Evolutionary conservation across 1,140 invertebrate species (phyloP).

Genomic region (Leptoteleia sp.): DNA sequence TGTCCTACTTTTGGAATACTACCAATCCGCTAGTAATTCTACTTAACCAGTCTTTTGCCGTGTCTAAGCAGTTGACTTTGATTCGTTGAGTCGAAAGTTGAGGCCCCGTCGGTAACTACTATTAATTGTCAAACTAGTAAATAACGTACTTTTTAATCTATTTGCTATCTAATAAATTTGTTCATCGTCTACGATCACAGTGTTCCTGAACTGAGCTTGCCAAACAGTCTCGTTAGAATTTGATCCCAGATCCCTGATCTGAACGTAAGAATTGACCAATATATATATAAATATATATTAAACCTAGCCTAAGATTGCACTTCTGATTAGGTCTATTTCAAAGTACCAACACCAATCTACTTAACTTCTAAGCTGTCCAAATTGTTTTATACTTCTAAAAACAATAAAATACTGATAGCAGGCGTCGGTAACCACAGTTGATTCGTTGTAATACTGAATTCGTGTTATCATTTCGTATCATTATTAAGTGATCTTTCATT

Average conservation of each 20-base stretch:
- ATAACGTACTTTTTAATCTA: constrained; percentile 60
- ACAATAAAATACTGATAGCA: constrained; percentile 21
- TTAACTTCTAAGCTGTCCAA: constrained; percentile 26
- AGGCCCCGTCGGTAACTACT: constrained; percentile 76
- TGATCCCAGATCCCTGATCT: constrained; percentile 67
- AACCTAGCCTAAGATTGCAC: constrained; percentile 75
- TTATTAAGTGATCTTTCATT: background rate
- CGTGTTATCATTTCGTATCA: background rate
- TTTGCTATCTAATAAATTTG: constrained; percentile 58
- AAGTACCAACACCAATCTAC: constrained; percentile 45
- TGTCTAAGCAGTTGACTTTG: constrained; percentile 65
- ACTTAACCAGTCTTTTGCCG: constrained; percentile 79
- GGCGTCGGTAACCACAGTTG: constrained; percentile 17
- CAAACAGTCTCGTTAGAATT: constrained; percentile 73
- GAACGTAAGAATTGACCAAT: constrained; percentile 65
- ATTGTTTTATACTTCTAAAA: constrained; percentile 25
- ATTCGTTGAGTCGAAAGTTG: constrained; percentile 72
- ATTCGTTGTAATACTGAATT: background rate
- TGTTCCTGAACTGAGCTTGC: constrained; percentile 76
- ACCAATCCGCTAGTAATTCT: constrained; percentile 72
- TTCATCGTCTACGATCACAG: constrained; percentile 77
- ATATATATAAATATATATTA: constrained; percentile 53
- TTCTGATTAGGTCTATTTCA: constrained; percentile 53
- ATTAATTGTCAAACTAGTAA: constrained; percentile 59
- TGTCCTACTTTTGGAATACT: constrained; percentile 69